Conservation (phyloP, 2,113 vertebrate genomes). For the Chionomys nivalis region DNA sequence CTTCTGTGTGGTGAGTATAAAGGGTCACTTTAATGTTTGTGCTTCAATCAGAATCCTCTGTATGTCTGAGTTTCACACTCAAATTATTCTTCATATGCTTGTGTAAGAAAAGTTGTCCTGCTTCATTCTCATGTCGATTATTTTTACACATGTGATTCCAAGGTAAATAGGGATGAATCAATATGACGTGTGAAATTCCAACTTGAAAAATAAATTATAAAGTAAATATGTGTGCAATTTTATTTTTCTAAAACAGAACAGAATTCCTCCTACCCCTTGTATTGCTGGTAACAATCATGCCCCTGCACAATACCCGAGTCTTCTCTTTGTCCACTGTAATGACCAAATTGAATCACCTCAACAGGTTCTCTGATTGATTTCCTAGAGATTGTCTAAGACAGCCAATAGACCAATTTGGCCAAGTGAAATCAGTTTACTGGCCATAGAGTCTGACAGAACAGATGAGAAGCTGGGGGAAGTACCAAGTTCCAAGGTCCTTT, state of each 20-base stretch:
- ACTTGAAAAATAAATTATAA: background rate
- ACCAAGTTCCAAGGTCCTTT: fast-evolving
- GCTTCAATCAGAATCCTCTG: background rate
- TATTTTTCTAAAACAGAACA: background rate
- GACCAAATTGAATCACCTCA: background rate
- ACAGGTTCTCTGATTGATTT: background rate
- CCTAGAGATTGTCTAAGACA: background rate
- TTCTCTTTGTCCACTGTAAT: background rate
- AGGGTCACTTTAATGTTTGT: background rate
- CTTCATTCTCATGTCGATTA: background rate
- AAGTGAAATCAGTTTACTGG: background rate
- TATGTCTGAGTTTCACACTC: background rate
- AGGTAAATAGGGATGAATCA: background rate
- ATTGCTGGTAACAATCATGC: background rate
- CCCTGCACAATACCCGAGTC: fast-evolving
- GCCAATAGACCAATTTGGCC: background rate
- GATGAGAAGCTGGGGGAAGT: background rate
- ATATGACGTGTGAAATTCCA: background rate
- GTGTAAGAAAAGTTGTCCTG: background rate
- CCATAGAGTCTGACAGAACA: background rate
- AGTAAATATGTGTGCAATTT: background rate
- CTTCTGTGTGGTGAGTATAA: background rate
- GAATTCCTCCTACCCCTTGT: background rate
- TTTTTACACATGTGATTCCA: background rate
- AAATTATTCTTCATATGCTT: background rate